These are phyloP conservation scores for Porites rus DNA, from an alignment of 92 coral and sea anemone genomes.

Conservation along the genomic window DNA sequence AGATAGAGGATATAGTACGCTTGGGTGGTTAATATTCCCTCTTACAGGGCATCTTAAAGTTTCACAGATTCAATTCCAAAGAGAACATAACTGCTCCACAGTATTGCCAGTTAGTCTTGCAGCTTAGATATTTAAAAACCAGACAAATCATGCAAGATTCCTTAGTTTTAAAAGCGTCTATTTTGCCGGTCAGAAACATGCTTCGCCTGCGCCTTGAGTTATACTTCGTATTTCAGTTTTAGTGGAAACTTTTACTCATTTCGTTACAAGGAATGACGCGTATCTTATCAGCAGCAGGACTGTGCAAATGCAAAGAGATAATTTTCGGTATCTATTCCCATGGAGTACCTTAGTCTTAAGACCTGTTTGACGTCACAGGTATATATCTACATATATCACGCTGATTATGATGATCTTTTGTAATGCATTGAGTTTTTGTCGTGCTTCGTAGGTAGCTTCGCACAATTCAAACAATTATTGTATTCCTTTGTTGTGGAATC, in stretches of 20 bases:
- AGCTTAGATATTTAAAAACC: slow-evolving; percentile 23
- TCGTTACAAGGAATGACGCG: slow-evolving; percentile 45
- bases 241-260: slow-evolving; percentile 44
- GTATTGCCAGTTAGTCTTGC: neutral
- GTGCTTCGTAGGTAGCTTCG: slow-evolving; percentile 1
- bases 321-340: neutral
- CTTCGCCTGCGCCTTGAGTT: slow-evolving; percentile 33
- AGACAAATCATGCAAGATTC: neutral
- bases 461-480: neutral
- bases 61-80: slow-evolving; percentile 4
- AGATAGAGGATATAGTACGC: neutral
- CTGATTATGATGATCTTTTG: neutral
- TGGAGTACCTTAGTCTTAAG: neutral
- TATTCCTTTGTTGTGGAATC: slow-evolving; percentile 24
- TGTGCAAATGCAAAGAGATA: slow-evolving; percentile 6
- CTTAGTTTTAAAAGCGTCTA: neutral
- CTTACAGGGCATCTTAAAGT: slow-evolving; percentile 14
- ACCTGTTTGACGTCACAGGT: slow-evolving; percentile 30
- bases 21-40: slow-evolving; percentile 7
- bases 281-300: slow-evolving; percentile 45
- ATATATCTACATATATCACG: neutral
- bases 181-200: slow-evolving; percentile 38
- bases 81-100: slow-evolving; percentile 1
- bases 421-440: slow-evolving; percentile 2
- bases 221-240: slow-evolving; percentile 31